Evolutionary conservation across 92 coral and sea anemone genomes (phyloP), one percentile per base, ranked within the genome.

Genomic region (Pocillopora meandrina): DNA sequence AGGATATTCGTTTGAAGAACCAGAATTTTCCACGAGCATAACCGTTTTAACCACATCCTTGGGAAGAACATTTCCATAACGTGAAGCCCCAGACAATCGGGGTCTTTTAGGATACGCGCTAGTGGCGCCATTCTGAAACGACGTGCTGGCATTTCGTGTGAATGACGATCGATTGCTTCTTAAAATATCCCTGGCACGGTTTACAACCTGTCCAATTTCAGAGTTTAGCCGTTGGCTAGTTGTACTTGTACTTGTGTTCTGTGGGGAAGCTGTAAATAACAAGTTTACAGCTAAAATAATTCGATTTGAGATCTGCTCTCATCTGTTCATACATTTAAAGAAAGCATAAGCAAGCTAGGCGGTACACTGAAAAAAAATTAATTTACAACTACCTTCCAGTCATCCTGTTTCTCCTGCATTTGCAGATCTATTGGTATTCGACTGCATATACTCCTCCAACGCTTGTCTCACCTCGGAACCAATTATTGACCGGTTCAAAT

Each of bases 391-490:
- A 76, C 81, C 31, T 76, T 76, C 69, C 56, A 76, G 70, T 61
- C 69, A 61, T 14, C 26, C 56, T 60, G 70, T 31, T 76, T 76
- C 69, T 58, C 81, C 31, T 61, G 26, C 56, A 76, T 61, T 17
- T 14, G 69, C 70, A 76, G 81, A 76, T 76, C 80, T 76, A 76
- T 65, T 65, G 69, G 69, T 65, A 65, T 14, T 76, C 69, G 81
- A 76, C 81, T 60, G 81, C 81, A 76, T 1, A 61, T 76, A 76
- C 81, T 76, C 81, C 69, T 76, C 81, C 21, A 76, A 17, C 69
- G 81, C 71, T 76, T 76, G 68, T 17, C 81, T 76, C 70, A 76
- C 81, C 81, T 60, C 81, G 56, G 81, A 76, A 76, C 81, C 71
- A 76, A 61, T 61, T 76, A 76, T 61, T 76, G 81, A 76, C 31